A percentile compares a stretch with the other conserved stretches of the same genome.
Evolutionary conservation across 2,888 invertebrate genomes (phyloP).

Genomic region (Megaustenia siamemsis): DNA sequence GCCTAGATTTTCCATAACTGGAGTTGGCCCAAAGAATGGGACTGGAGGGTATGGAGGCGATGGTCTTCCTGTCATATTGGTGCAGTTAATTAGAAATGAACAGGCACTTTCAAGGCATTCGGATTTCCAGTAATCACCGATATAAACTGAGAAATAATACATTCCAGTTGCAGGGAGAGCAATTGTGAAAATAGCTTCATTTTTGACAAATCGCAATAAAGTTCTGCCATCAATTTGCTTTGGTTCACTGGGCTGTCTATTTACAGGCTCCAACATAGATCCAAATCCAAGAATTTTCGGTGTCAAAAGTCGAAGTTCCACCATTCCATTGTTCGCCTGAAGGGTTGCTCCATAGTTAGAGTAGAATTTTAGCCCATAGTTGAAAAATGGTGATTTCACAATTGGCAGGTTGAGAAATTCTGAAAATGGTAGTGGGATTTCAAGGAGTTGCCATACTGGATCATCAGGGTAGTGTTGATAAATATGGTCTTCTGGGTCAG

Average conservation of each 20-base stretch:
- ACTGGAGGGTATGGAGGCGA: conserved; percentile 74
- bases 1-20: conserved; percentile 70
- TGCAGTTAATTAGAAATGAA: conserved; percentile 75
- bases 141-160: conserved; percentile 80
- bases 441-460: conserved; percentile 81
- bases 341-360: conserved; percentile 75
- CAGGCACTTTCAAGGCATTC: conserved; percentile 78
- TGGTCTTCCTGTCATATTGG: conserved; percentile 65
- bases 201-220: conserved; percentile 71
- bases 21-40: conserved; percentile 75
- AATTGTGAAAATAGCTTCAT: conserved; percentile 78
- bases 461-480: conserved; percentile 80
- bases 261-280: conserved; percentile 70
- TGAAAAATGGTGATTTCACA: conserved; percentile 81
- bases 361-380: conserved; percentile 74
- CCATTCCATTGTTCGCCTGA: conserved; percentile 72
- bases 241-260: conserved; percentile 64
- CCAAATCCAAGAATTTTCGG: conserved; percentile 76
- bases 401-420: conserved; percentile 81
- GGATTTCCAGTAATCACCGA: conserved; percentile 76
- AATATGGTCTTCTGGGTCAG: conserved; percentile 79
- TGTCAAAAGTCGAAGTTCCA: conserved; percentile 73
- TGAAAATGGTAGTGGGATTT: conserved; percentile 80
- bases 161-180: conserved; percentile 79
- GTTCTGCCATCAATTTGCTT: conserved; percentile 70